Evolutionary conservation across 2,113 vertebrate genomes (phyloP).

Genomic region (Butorides virescens): DNA sequence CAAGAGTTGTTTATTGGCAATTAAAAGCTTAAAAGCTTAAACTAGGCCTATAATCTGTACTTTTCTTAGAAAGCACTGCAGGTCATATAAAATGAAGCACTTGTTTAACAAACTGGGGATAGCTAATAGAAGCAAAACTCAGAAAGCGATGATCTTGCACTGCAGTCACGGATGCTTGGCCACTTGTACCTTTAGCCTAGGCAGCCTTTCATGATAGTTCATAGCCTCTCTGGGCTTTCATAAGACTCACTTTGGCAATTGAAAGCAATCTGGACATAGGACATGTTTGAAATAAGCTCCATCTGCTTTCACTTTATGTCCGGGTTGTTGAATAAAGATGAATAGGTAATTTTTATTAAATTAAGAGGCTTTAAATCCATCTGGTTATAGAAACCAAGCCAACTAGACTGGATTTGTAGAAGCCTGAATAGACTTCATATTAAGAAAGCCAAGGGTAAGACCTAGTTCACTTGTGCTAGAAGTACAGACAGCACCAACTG

Average conservation of each 20-base stretch:
- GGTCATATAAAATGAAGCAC: not conserved
- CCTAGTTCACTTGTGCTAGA: not conserved
- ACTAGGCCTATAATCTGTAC: constrained; percentile 9
- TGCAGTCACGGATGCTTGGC: not conserved
- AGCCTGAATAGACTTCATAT: not conserved
- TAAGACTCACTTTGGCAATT: not conserved
- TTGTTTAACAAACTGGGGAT: not conserved
- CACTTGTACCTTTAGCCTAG: not conserved
- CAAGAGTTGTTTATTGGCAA: constrained; percentile 18
- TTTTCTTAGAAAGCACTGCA: not conserved
- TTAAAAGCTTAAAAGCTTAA: constrained; percentile 53
- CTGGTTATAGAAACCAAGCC: not conserved
- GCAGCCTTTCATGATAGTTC: not conserved
- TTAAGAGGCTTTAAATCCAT: not conserved
- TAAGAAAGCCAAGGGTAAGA: not conserved
- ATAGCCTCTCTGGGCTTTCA: not conserved
- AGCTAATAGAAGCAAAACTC: not conserved
- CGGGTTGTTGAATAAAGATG: not conserved
- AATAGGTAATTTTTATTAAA: not conserved
- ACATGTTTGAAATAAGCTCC: not conserved
- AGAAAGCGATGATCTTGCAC: not conserved
- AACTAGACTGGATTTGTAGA: not conserved
- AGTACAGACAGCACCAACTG: not conserved
- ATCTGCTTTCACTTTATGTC: not conserved
- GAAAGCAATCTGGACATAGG: not conserved